Evolutionary conservation across 2,113 vertebrate species (phyloP).

Genomic region (Sus scrofa): T2T-Sscrofa CM000820.6:117845001-117845500

Average conservation of each 20-base stretch:
- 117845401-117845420: neutral
- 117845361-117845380: neutral
- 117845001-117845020: neutral
- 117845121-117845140: too few species aligned
- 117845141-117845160: too few species aligned
- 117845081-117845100: neutral
- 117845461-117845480: neutral
- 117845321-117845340: too few species aligned
- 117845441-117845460: neutral
- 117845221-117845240: too few species aligned
- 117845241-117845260: too few species aligned
- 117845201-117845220: too few species aligned
- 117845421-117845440: neutral
- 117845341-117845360: neutral
- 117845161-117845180: too few species aligned
- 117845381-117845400: neutral
- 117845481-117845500: neutral
- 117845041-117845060: neutral
- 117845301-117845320: too few species aligned
- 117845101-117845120: too few species aligned
- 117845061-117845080: constrained; percentile 1
- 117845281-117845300: too few species aligned
- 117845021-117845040: neutral
- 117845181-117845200: too few species aligned
- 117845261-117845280: too few species aligned